phyloP scores from a whole-genome alignment of 1,140 invertebrate species.

The Ceratitis capitata region DNA sequence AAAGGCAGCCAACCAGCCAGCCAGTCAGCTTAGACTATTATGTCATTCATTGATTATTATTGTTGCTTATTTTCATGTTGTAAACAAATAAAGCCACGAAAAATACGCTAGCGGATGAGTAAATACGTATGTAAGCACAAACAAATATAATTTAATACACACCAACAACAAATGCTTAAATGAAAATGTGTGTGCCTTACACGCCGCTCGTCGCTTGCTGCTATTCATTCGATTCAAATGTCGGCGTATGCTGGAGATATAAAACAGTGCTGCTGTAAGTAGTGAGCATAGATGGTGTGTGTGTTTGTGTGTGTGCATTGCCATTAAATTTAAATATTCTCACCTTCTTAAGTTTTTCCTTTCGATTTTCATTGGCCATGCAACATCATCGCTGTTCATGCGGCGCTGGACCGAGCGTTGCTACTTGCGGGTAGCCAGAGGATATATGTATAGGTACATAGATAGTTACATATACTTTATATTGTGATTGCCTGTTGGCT shows the following conservation, averaged over 20 bases:
- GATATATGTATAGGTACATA: no score
- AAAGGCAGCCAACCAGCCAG: not conserved
- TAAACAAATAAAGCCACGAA: not conserved
- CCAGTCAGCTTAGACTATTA: conserved; percentile 23
- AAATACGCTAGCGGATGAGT: not conserved
- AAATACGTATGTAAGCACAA: not conserved
- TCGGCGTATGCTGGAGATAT: not conserved
- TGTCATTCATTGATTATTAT: conserved; percentile 6
- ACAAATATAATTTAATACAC: not conserved
- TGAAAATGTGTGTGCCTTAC: not conserved
- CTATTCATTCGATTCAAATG: not conserved
- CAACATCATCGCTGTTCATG: conserved; percentile 1
- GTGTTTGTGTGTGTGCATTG: no score
- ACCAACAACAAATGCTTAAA: not conserved
- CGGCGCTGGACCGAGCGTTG: not conserved
- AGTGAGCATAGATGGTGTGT: not conserved
- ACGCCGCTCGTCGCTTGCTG: not conserved
- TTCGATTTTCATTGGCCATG: not conserved
- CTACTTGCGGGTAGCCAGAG: not conserved
- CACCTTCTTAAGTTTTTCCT: conserved; percentile 6
- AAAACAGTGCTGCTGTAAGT: not conserved
- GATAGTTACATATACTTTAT: no score
- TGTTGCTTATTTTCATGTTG: not conserved
- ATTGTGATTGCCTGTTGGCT: not conserved
- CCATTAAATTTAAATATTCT: conserved; percentile 31